Evolutionary conservation across 2,113 vertebrate species (phyloP).

Genomic region (zebrafish (Danio rerio)): GRCz12tu NC_133196.1:16667501-16668000

Average conservation of each 20-base stretch:
- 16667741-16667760: slow-evolving; percentile 93
- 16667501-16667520: too few relatives aligned
- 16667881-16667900: slow-evolving; percentile 97
- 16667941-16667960: background rate
- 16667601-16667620: too few relatives aligned
- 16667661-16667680: background rate
- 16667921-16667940: slow-evolving; percentile 46
- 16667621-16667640: too few relatives aligned
- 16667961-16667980: background rate
- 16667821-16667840: slow-evolving; percentile 97
- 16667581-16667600: too few relatives aligned
- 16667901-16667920: slow-evolving; percentile 92
- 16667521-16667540: too few relatives aligned
- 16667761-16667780: slow-evolving; percentile 99
- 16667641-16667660: too few relatives aligned
- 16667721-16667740: slow-evolving; percentile 91
- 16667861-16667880: slow-evolving; percentile 94
- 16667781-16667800: slow-evolving; percentile 98
- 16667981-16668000: background rate
- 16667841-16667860: slow-evolving; percentile 97
- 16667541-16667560: too few relatives aligned
- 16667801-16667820: slow-evolving; percentile 94
- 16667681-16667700: slow-evolving; percentile 80
- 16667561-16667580: too few relatives aligned
- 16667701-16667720: slow-evolving; percentile 74